Base-by-base conservation (phyloP, 2,797 vertebrate species). In the Rhincodon typus region DNA sequence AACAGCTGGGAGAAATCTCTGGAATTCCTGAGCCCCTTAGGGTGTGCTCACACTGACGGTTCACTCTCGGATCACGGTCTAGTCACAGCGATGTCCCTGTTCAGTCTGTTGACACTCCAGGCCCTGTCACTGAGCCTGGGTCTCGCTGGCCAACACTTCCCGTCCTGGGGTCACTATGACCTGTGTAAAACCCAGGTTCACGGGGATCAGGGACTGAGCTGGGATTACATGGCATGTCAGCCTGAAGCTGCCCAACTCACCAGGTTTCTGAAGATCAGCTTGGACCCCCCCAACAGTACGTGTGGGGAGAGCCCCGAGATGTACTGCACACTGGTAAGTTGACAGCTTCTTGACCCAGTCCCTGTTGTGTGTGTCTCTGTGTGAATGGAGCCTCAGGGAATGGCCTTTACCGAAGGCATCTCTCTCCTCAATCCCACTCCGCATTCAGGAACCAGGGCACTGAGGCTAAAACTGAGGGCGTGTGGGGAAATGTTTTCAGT, bases 221-320 rank as follows among this genome's bases (percentile, higher is more conserved):
- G 99, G 99, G 99, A 99, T 98, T 99, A 99, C 97, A 99, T 99
- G 98, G 99, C 99, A 96, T 99, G 99, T 97, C 99, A 99, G 96
- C 99, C 99, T 0, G 99, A 99, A 97, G 98, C 98, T 67, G 98
- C 98, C 69, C 99, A 99, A 97, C 99, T 99, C 99, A 99, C 99
- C 97, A 98, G 98, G 96, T 99, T 97, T 38, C 98, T 99, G 96
- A 99, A 98, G 97, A 98, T 99, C 96, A 98, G 98, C 67, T 97
- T 99, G 97, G 99, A 99, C 96, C 99, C 99, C 12, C 98, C 99
- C 77, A 98, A 99, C 97, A 99, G 99, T 97, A 99, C 99, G 3
- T 99, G 99, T 96, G 99, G 99, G 97, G 98, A 99, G 97, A 99
- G 99, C 95, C 99, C 99, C 0, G 99, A 99, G 97, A 99, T 98